Evolutionary conservation across 2,113 vertebrate genomes (phyloP), one percentile per base, ranked within the genome.

Genomic region (Psammodynastes pulverulentus): DNA sequence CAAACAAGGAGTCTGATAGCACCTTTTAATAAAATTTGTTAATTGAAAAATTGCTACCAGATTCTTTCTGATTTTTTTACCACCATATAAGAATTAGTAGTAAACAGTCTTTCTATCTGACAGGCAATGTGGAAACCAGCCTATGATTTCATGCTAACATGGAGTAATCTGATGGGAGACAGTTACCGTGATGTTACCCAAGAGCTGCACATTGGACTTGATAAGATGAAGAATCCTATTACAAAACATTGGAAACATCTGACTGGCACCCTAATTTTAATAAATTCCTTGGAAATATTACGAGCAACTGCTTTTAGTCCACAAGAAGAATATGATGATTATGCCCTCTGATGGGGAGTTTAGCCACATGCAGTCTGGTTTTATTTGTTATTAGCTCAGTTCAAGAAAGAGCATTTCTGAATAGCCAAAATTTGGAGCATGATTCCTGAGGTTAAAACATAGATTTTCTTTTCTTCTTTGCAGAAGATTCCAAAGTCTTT

Each of bases 111-210:
- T 39, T 49, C 0, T 9, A 9, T 49, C 85, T 39, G 7, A 5
- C 95, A 99, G 99, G 99, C 98, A 95, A 99, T 99, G 99, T 99
- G 99, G 99, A 99, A 99, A 94, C 99, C 99, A 0, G 99, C 99
- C 0, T 99, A 99, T 0, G 99, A 99, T 96, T 99, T 99, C 94
- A 97, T 99, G 92, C 97, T 99, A 17, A 99, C 98, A 1, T 99
- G 99, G 99, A 99, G 99, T 34, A 98, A 98, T 91, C 99, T 99
- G 97, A 97, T 99, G 6, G 99, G 99, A 0, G 99, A 99, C 96
- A 99, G 99, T 97, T 99, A 99, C 96, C 96, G 99, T 0, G 99
- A 99, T 0, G 98, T 99, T 93, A 98, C 99, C 96, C 99, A 99
- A 96, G 99, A 99, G 95, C 98, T 99, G 87, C 99, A 99, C 96